Evolutionary conservation across 2,888 invertebrate genomes (phyloP).

Genomic region (Troides oblongomaculatus): DNA sequence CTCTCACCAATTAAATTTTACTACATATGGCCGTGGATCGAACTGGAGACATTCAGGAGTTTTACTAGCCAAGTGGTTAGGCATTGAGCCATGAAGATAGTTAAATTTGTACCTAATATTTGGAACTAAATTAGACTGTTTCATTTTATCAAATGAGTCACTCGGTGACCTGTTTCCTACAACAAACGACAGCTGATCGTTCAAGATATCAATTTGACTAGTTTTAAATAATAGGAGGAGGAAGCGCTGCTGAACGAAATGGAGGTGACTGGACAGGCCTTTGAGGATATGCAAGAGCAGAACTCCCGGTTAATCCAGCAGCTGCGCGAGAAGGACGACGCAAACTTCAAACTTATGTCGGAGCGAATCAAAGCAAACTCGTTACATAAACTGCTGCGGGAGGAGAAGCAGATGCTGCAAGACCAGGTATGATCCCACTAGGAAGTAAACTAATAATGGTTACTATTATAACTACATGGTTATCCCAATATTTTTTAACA

Average conservation of each 20-base stretch:
- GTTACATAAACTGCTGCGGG: constrained; percentile 94
- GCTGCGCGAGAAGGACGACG: constrained; percentile 97
- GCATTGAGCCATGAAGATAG: no score
- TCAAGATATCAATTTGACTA: not conserved
- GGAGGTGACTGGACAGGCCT: constrained; percentile 99
- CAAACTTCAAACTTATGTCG: constrained; percentile 99
- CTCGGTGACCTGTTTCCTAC: no score
- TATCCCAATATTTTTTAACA: not conserved
- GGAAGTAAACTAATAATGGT: not conserved
- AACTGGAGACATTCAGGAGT: no score
- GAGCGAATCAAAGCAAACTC: constrained; percentile 97
- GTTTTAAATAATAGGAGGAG: constrained; percentile 84
- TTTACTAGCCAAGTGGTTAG: no score
- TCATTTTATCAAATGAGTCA: no score
- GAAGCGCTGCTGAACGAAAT: constrained; percentile 98
- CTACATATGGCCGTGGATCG: no score
- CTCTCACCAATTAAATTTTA: no score
- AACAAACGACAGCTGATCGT: not conserved
- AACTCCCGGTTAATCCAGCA: constrained; percentile 97
- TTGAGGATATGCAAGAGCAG: constrained; percentile 99
- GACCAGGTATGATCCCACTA: constrained; percentile 83
- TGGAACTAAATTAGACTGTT: no score
- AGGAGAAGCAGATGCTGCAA: constrained; percentile 95
- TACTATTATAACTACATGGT: not conserved
- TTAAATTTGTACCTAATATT: no score